Base-by-base conservation (phyloP, 2,113 vertebrate genomes). In the Alethe diademata region DNA sequence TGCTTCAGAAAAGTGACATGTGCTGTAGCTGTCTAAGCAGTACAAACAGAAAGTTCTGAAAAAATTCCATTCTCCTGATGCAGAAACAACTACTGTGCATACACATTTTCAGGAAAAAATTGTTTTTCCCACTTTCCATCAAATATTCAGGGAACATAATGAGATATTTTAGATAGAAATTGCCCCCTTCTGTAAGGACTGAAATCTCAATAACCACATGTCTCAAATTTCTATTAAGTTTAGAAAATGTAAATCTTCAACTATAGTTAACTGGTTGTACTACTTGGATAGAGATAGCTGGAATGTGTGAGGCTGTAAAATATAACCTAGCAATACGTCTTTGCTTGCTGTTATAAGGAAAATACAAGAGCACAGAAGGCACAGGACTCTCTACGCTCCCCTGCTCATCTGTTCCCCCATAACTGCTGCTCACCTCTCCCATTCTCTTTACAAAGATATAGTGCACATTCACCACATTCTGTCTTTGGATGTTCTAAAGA, bases 321-420 rank as follows among this genome's bases (percentile, higher is more conserved):
- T 43, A 71, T 11, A 66, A 67, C 48, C 22, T 43, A 78, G 16
- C 25, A 15, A 8, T 58, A 42, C 8, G 35, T 81, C 19, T 84
- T 62, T 47, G 20, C 35, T 60, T 36, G 33, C 22, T 42, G 11
- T 43, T 51, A 47, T 13, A 31, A 62, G 24, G 35, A 81, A 94
- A 92, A 57, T 9, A 31, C 31, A 70, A 38, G 19, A 40, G 19
- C 56, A 48, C 2, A 0, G 24, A 64, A 67, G 35, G 19, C 56
- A 47, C 2, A 0, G 26, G 69, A 67, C 17, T 42, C 73, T 0
- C 0, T 10, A 20, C 0, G 0, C 25, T 25, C 2, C 23, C n/a
- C 71, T 75, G 62, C 36, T 36, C 0, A 0, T n/a, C 73, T 33
- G 16, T 6, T 17, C 13, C 43, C n/a, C 15, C 8, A 54, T 17